phyloP scores from a whole-genome alignment of 1,140 invertebrate species.

The Macrocentrus cingulum region DNA sequence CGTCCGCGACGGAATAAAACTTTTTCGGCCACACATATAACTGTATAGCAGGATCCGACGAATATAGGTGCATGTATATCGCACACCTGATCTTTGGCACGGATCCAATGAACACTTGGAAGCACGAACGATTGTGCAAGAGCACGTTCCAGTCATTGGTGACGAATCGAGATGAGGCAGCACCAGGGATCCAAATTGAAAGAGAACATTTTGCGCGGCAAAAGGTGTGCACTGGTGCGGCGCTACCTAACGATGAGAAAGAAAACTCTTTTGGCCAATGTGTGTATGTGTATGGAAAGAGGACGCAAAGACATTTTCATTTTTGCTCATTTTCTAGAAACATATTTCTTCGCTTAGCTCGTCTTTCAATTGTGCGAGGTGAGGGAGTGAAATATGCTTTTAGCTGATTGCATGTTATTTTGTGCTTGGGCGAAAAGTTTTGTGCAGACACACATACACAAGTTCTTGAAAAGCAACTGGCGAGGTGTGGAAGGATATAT shows the following conservation, averaged over 20 bases:
- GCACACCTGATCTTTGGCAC: constrained; percentile 1
- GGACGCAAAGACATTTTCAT: constrained; percentile 18
- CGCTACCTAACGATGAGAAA: not conserved
- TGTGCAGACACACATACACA: constrained; percentile 7
- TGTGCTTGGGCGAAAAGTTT: constrained; percentile 19
- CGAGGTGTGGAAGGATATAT: constrained; percentile 7
- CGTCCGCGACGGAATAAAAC: too few species aligned
- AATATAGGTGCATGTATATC: not conserved
- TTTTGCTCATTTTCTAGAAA: constrained; percentile 23
- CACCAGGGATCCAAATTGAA: constrained; percentile 12
- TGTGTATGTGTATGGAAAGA: not conserved
- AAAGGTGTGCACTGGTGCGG: not conserved
- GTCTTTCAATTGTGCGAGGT: constrained; percentile 23
- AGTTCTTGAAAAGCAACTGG: constrained; percentile 13
- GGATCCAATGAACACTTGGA: constrained; percentile 4
- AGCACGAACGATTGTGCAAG: constrained; percentile 1
- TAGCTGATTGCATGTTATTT: constrained; percentile 29
- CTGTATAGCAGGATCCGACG: not conserved
- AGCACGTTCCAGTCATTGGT: constrained; percentile 18
- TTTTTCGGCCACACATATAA: too few species aligned
- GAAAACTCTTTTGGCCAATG: not conserved
- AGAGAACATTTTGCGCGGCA: constrained; percentile 15
- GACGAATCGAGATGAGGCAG: constrained; percentile 10
- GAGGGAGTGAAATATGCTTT: constrained; percentile 27
- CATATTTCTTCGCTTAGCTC: constrained; percentile 26